Percentiles rank a stretch among this genome's conserved stretches.
Evolutionary conservation across 2,888 invertebrate species (phyloP).

Genomic region (Lamellibrachia columna): DNA sequence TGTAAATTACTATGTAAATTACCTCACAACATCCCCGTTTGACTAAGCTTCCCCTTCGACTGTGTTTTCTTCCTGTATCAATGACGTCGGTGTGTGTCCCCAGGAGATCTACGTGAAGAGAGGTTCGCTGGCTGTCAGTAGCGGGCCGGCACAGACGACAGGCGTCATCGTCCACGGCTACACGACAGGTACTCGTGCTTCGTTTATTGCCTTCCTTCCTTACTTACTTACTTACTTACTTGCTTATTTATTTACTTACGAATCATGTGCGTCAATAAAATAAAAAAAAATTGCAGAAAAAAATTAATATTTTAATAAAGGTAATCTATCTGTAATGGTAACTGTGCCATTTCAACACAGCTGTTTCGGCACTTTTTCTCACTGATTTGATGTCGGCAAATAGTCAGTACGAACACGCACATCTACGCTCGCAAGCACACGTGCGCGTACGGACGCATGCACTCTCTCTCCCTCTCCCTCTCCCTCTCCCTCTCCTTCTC

Average conservation of each 20-base stretch:
- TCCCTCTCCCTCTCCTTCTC: too few species aligned
- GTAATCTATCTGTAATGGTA: background rate
- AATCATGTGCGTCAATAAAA: too few species aligned
- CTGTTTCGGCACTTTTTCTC: background rate
- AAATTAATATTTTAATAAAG: background rate
- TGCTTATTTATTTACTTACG: background rate
- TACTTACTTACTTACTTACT: background rate
- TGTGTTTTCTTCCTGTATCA: too few species aligned
- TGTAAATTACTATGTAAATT: too few species aligned
- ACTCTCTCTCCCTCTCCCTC: background rate
- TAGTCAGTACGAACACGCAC: background rate
- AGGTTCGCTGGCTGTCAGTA: background rate
- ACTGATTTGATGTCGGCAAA: background rate
- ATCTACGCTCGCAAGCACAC: background rate
- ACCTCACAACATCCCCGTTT: too few species aligned
- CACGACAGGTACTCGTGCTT: background rate
- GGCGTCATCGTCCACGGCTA: background rate
- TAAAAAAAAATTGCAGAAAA: too few species aligned
- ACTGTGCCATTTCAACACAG: background rate
- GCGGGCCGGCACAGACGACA: background rate
- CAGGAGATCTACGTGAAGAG: background rate
- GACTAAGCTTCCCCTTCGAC: too few species aligned
- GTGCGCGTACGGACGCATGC: background rate
- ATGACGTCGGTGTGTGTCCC: background rate
- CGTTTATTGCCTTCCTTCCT: background rate